Base-by-base conservation (phyloP, 2,888 invertebrate species). In the Phorcus lineatus region DNA sequence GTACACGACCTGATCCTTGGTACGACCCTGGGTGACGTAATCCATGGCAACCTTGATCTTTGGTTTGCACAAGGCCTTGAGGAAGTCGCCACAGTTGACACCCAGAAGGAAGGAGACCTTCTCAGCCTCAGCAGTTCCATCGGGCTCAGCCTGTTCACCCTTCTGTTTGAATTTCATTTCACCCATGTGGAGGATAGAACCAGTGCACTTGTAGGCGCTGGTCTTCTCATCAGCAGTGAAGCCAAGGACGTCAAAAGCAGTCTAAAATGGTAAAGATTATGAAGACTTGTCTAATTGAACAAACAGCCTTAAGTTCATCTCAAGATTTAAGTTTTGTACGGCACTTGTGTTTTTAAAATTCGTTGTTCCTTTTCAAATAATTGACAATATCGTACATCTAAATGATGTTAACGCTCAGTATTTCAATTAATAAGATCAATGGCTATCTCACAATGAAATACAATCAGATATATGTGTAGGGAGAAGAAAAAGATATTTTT, bases 141-240 rank as follows among this genome's bases (percentile, higher is more conserved):
- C 91, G 16, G 90, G 87, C 81, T 91, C 91, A 31, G 91, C 91
- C 86, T 99, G 99, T 95, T 99, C 99, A 95, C 99, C 99, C 93
- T 99, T 97, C 95, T 99, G 99, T 95, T 99, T 99, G 97, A 99
- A 99, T 95, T 99, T 98, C 97, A 99, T 97, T 94, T 97, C 96
- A 95, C 99, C 99, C 28, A 77, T 31, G 57, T 77, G 77, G 17
- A 77, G 28, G 57, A 77, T 31, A 9, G 19, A 55, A n/a, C 77
- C 77, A 52, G 77, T 77, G 77, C 77, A 54, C n/a, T 77, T 82
- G 96, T 98, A 99, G 91, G 99, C 96, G 94, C 98, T 95, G 94
- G 97, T 95, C 95, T 98, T 98, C 94, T 99, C 99, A 24, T 90
- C 88, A 2, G 96, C 96, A 91, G 97, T 96, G 96, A 99, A 99